Evolutionary conservation across 2,888 invertebrate species (phyloP), one percentile per base, ranked within the genome.

Genomic region (Antheraea yamamai): DNA sequence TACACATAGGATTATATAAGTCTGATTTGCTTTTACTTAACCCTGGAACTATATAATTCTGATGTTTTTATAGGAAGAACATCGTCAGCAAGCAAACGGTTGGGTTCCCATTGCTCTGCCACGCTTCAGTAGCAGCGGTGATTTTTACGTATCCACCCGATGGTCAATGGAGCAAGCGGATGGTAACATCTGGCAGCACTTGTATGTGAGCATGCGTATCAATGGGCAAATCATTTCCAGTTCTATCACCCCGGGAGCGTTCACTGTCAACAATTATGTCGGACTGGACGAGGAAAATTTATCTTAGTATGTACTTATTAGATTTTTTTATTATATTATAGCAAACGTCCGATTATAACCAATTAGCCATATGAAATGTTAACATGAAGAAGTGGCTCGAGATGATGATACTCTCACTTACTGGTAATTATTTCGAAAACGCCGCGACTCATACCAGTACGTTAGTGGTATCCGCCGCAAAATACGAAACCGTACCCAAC

Each of bases 51-150:
- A 12, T 66, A 3, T 12, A 66, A 66, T 66, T 66, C 16, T 30
- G n/a, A 58, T 64, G 74, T 4, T 72, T 35, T 20, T 70, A 23
- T n/a, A 95, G 95, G 93, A 95, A 75, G 94, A 94, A 35, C 89
- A 90, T 10, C 91, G 96, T 4, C 83, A 90, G 26, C 96, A 97
- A 81, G 89, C 95, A 0, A 91, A 95, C 2, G 98, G 98, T 0
- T 98, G 98, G 98, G 91, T 98, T 0, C 95, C 96, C 0, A 92
- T 96, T 0, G 94, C 95, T 0, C 88, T 95, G 2, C 97, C 97
- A 0, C 87, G 93, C 0, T 96, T 95, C 83, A 94, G 94, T 72
- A 86, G 91, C 2, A 80, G 83, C 39, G 95, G 95, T 0, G 88
- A 92, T 72, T 90, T 89, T 80, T 93, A 91, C 83, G 81, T 95